Evolutionary conservation across 2,888 invertebrate species (phyloP).

Genomic region (Clivina fossor): DNA sequence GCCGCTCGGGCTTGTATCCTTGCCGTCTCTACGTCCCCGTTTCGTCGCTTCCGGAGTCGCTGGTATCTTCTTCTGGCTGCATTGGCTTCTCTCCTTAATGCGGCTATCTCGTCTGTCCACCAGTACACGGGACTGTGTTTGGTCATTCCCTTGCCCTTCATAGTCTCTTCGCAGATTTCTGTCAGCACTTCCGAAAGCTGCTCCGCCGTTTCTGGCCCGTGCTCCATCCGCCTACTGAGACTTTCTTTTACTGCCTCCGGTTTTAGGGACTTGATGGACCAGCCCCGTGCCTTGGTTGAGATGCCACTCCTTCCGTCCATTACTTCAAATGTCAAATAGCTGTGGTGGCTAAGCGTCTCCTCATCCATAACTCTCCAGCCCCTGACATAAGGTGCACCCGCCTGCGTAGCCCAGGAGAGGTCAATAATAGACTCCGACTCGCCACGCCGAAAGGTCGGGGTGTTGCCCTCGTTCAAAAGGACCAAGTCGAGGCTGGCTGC

Average conservation of each 20-base stretch:
- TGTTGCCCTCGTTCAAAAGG: background rate
- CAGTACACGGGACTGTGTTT: conserved; percentile 7
- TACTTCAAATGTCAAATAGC: too few relatives aligned
- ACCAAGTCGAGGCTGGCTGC: background rate
- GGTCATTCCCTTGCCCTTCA: background rate
- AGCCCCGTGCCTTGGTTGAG: too few relatives aligned
- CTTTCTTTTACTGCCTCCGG: too few relatives aligned
- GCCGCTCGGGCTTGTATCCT: background rate
- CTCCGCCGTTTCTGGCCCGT: background rate
- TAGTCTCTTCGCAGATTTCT: background rate
- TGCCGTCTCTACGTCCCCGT: conserved; percentile 1
- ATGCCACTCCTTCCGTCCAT: too few relatives aligned
- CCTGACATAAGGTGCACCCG: background rate
- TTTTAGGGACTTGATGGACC: too few relatives aligned
- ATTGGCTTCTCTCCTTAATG: background rate
- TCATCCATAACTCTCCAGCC: background rate
- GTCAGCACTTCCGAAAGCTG: background rate
- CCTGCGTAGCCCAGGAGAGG: background rate
- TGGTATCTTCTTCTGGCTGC: background rate
- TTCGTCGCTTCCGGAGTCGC: background rate
- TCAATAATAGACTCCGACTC: background rate
- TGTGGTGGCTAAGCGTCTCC: conserved; percentile 5
- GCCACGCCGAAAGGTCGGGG: background rate
- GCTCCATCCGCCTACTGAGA: too few relatives aligned
- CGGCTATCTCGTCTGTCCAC: conserved; percentile 1